Conservation (phyloP, 2,113 vertebrate genomes). For the Mobula hypostoma region DNA sequence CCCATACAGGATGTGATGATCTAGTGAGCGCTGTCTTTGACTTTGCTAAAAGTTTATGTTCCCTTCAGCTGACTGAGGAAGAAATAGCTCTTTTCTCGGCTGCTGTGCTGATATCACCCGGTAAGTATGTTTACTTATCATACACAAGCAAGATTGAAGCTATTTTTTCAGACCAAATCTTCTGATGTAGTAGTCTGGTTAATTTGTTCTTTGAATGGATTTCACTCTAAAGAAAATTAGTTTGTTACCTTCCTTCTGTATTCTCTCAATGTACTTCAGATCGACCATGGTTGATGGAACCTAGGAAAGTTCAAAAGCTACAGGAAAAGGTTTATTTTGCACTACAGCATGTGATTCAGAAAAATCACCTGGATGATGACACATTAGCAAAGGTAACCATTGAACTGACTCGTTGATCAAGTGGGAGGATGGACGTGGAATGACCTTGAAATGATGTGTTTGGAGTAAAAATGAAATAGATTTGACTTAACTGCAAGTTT, state of each 20-base stretch:
- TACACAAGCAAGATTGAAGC: not conserved
- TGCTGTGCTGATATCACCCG: constrained; percentile 96
- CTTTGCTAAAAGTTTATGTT: constrained; percentile 95
- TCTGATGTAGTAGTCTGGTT: not conserved
- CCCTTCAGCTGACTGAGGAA: constrained; percentile 92
- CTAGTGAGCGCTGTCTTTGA: constrained; percentile 94
- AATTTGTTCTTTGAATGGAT: not conserved
- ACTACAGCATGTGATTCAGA: constrained; percentile 98
- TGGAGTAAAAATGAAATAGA: not conserved
- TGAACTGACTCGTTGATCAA: not conserved
- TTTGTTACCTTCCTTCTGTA: not conserved
- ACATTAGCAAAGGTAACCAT: constrained; percentile 81
- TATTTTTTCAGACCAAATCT: not conserved
- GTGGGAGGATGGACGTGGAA: not conserved
- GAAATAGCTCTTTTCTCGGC: constrained; percentile 97
- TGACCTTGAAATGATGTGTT: not conserved
- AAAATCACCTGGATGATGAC: constrained; percentile 96
- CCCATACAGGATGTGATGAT: constrained; percentile 81
- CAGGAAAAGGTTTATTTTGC: constrained; percentile 99
- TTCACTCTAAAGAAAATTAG: not conserved
- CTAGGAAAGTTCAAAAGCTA: constrained; percentile 95
- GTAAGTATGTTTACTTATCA: constrained; percentile 52
- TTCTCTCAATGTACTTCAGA: constrained; percentile 55
- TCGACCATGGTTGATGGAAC: constrained; percentile 96
- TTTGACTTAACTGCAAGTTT: not conserved